Evolutionary conservation across 2,888 invertebrate species (phyloP).

Genomic region (Gandaritis pyraliata): DNA sequence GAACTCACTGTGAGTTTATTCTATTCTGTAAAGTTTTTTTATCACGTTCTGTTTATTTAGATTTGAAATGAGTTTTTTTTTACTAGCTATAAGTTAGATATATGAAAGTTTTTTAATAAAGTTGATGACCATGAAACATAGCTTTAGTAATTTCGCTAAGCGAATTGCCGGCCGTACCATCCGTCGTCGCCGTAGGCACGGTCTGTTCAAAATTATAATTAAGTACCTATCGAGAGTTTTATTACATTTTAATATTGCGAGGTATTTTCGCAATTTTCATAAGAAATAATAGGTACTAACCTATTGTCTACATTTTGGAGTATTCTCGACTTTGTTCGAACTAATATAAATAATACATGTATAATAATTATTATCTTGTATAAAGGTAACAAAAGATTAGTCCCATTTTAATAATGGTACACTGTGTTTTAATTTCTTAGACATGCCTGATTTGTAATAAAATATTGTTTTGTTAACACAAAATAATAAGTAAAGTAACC

Average conservation of each 20-base stretch:
- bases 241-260: conserved; percentile 75
- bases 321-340: conserved; percentile 46
- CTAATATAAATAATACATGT: conserved; percentile 3
- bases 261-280: conserved; percentile 66
- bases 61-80: too few species aligned
- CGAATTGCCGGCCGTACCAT: conserved; percentile 49
- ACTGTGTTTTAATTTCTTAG: too few species aligned
- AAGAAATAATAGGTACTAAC: conserved; percentile 33
- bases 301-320: too few species aligned
- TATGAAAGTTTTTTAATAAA: too few species aligned
- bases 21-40: conserved; percentile 5
- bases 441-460: too few species aligned
- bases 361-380: too few species aligned
- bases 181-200: conserved; percentile 52
- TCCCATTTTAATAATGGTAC: too few species aligned
- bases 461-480: too few species aligned
- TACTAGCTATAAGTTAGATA: too few species aligned
- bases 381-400: too few species aligned
- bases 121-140: too few species aligned
- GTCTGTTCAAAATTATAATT: conserved; percentile 62
- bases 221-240: conserved; percentile 60
- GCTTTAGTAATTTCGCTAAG: conserved; percentile 13
- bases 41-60: background rate
- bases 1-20: conserved; percentile 21
- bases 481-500: too few species aligned